Conservation (phyloP, 2,113 vertebrate genomes). For the rat (Rattus norvegicus) region GRCr8 NC_086027.1:71139501-71140000, state of each 20-base stretch:
- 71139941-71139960: not conserved
- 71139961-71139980: not conserved
- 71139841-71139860: not conserved
- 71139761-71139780: not conserved
- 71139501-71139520: not conserved
- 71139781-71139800: not conserved
- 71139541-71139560: not conserved
- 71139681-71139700: not conserved
- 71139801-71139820: not conserved
- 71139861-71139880: not conserved
- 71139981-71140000: not conserved
- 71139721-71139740: not conserved
- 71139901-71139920: not conserved
- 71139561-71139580: not conserved
- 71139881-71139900: not conserved
- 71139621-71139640: not conserved
- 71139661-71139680: not conserved
- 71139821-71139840: not conserved
- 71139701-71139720: not conserved
- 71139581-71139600: not conserved
- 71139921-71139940: too few relatives aligned
- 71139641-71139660: not conserved
- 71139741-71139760: too few relatives aligned
- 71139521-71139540: not conserved
- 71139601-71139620: not conserved